phyloP scores from a whole-genome alignment of 2,888 invertebrate genomes.

The Ferrisia virgata region DNA sequence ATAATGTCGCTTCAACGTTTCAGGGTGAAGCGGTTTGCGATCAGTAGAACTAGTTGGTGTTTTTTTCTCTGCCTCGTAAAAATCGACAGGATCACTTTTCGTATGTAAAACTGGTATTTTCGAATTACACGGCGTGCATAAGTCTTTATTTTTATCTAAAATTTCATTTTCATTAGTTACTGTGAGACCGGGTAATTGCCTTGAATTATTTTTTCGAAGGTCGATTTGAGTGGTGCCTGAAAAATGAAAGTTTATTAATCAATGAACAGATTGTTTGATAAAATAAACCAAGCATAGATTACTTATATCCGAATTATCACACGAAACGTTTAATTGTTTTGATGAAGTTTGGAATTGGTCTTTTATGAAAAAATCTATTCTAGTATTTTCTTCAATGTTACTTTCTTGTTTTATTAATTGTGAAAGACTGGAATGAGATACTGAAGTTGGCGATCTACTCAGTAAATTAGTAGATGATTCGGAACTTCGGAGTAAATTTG shows the following conservation, averaged over 20 bases:
- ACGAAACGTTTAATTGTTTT: background rate
- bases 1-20: background rate
- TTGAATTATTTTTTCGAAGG: background rate
- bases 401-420: background rate
- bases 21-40: background rate
- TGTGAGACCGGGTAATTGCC: background rate
- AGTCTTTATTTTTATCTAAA: background rate
- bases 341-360: background rate
- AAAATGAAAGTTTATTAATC: background rate
- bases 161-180: background rate
- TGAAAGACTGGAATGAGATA: background rate
- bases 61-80: background rate
- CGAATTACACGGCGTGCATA: conserved; percentile 29
- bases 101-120: conserved; percentile 29
- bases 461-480: background rate
- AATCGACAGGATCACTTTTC: background rate
- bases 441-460: background rate
- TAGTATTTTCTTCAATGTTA: background rate
- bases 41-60: background rate
- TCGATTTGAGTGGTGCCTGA: background rate
- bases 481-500: conserved; percentile 17
- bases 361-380: background rate
- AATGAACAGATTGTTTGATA: background rate
- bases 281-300: background rate
- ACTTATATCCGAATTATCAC: background rate